These are phyloP conservation scores for Hylaeus anthracinus DNA, from an alignment of 1,140 invertebrate species.

Conservation along the genomic window DNA sequence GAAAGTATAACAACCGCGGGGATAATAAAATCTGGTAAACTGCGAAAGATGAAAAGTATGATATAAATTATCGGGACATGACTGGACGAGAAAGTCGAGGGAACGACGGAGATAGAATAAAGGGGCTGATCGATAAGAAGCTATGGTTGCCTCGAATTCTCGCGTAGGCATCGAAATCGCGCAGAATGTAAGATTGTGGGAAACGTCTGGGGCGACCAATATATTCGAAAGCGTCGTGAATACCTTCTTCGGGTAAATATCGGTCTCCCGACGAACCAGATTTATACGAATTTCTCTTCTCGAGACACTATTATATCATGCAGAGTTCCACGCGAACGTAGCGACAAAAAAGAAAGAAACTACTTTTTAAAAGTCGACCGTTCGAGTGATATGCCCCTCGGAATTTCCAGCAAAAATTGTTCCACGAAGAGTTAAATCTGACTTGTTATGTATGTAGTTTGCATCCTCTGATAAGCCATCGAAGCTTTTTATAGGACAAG, in stretches of 20 bases:
- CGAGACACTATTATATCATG: conserved; percentile 4
- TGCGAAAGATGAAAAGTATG: background rate
- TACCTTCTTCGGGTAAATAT: conserved; percentile 31
- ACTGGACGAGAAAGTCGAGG: conserved; percentile 14
- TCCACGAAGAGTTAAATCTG: too few species aligned
- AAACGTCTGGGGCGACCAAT: conserved; percentile 37
- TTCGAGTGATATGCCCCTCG: too few species aligned
- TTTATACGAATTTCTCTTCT: conserved; percentile 28
- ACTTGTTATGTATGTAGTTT: too few species aligned
- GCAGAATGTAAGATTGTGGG: conserved; percentile 39
- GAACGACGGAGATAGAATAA: conserved; percentile 10
- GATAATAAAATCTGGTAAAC: conserved; percentile 14
- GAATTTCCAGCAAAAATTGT: too few species aligned
- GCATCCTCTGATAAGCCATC: too few species aligned
- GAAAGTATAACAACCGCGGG: background rate
- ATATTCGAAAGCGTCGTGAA: conserved; percentile 33
- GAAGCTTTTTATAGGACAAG: too few species aligned
- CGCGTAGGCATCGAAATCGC: conserved; percentile 18
- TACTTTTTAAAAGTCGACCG: too few species aligned
- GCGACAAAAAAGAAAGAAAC: conserved; percentile 7
- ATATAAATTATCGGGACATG: conserved; percentile 19
- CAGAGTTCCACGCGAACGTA: background rate
- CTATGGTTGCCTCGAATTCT: conserved; percentile 37
- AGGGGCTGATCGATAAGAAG: conserved; percentile 33
- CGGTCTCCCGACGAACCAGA: background rate